These are phyloP conservation scores for Barbus barbus DNA, from an alignment of 2,113 vertebrate species.

Conservation along the genomic window DNA sequence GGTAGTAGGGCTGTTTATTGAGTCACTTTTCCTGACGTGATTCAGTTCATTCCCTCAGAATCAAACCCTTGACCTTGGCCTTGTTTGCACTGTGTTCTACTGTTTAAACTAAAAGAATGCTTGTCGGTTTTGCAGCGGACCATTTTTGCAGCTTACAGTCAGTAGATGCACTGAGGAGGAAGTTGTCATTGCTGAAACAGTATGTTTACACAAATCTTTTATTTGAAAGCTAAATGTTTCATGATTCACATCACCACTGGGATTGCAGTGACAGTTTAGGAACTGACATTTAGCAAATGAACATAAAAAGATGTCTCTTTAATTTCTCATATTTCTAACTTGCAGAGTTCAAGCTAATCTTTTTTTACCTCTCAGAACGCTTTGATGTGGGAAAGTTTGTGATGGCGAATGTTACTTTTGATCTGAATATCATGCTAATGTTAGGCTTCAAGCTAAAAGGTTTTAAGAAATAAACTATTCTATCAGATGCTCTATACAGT, in stretches of 20 bases:
- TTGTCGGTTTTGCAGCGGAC: not conserved
- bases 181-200: not conserved
- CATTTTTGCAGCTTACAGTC: not conserved
- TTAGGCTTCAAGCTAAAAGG: not conserved
- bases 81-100: too few species aligned
- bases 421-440: not conserved
- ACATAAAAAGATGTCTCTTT: not conserved
- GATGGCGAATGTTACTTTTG: constrained; percentile 3
- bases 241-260: not conserved
- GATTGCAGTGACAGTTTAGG: not conserved
- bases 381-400: constrained; percentile 18
- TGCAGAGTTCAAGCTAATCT: not conserved
- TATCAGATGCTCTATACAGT: not conserved
- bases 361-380: not conserved
- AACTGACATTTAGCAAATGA: not conserved
- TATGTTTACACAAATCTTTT: too few species aligned
- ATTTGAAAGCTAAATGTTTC: not conserved
- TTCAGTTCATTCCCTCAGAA: too few species aligned
- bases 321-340: not conserved
- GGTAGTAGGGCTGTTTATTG: too few species aligned
- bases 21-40: too few species aligned
- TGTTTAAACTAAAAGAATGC: too few species aligned
- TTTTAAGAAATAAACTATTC: not conserved
- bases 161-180: not conserved
- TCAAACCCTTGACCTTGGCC: too few species aligned